A percentile compares a stretch with the other conserved stretches of the same genome.
Conservation (phyloP, 2,113 vertebrate species). For the Monarcha castaneiventris region DNA sequence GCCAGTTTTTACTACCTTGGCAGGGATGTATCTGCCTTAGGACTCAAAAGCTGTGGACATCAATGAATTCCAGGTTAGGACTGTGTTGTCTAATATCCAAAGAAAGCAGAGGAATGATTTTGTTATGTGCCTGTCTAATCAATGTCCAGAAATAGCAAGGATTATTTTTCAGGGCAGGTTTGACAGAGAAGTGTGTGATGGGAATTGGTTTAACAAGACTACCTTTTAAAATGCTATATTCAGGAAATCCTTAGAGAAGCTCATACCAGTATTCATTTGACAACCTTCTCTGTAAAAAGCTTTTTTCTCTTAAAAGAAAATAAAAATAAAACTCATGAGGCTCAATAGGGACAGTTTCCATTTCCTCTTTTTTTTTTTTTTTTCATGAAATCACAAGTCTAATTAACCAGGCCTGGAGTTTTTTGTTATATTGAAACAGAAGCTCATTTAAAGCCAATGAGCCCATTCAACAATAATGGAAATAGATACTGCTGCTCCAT, state of each 20-base stretch:
- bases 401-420: not conserved
- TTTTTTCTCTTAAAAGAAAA: not conserved
- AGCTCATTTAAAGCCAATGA: not conserved
- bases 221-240: not conserved
- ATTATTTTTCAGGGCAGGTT: slow-evolving; percentile 3
- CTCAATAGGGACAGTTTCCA: not conserved
- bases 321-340: slow-evolving; percentile 1
- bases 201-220: slow-evolving; percentile 22
- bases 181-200: not conserved
- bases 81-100: not conserved
- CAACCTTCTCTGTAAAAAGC: not conserved
- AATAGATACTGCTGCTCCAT: not conserved
- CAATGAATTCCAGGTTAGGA: not conserved
- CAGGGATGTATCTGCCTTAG: not conserved
- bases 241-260: not conserved
- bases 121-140: not conserved
- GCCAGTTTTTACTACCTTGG: not conserved
- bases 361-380: not conserved
- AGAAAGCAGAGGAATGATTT: not conserved
- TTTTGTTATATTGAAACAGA: not conserved
- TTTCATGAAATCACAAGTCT: not conserved
- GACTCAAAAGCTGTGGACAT: not conserved
- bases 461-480: not conserved
- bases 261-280: not conserved
- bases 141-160: not conserved